Conservation (phyloP, 2,797 vertebrate species). For the Sebastes melanostomus region DNA sequence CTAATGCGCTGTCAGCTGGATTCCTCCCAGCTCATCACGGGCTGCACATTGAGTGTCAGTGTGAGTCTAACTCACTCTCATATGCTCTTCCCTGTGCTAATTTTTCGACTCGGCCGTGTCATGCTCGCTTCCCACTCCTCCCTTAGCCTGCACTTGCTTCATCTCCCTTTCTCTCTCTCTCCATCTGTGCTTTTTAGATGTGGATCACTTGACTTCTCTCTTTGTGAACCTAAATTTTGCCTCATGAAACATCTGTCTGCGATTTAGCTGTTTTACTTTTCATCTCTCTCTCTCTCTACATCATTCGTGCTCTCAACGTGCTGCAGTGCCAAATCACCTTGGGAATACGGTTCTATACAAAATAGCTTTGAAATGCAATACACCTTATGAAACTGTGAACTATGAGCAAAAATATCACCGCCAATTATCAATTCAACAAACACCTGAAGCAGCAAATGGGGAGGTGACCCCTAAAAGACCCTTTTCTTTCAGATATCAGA, state of each 20-base stretch:
- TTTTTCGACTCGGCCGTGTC: slow-evolving; percentile 70
- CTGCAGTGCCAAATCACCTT: slow-evolving; percentile 38
- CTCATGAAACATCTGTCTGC: slow-evolving; percentile 64
- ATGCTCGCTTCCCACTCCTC: slow-evolving; percentile 66
- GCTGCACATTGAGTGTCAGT: slow-evolving; percentile 76
- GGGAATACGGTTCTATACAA: slow-evolving; percentile 38
- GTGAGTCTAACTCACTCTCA: slow-evolving; percentile 80
- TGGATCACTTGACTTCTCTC: slow-evolving; percentile 60
- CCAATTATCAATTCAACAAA: slow-evolving; percentile 33
- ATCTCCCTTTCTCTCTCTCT: slow-evolving; percentile 12
- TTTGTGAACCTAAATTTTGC: slow-evolving; percentile 41
- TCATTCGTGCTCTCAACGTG: slow-evolving; percentile 18
- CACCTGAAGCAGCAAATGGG: slow-evolving; percentile 35
- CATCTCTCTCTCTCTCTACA: slow-evolving; percentile 39
- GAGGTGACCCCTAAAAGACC: slow-evolving; percentile 19
- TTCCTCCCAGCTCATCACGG: slow-evolving; percentile 74
- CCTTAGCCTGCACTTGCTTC: slow-evolving; percentile 28
- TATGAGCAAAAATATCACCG: slow-evolving; percentile 23
- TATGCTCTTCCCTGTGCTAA: slow-evolving; percentile 73
- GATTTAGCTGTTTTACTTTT: slow-evolving; percentile 39
- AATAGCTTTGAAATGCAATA: slow-evolving; percentile 49
- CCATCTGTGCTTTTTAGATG: slow-evolving; percentile 66
- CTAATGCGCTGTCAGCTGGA: slow-evolving; percentile 79
- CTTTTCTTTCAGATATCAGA: slow-evolving; percentile 9
- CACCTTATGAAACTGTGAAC: slow-evolving; percentile 27